Base-by-base conservation (phyloP, 2,797 vertebrate genomes). In the Eleutherodactylus coqui region DNA sequence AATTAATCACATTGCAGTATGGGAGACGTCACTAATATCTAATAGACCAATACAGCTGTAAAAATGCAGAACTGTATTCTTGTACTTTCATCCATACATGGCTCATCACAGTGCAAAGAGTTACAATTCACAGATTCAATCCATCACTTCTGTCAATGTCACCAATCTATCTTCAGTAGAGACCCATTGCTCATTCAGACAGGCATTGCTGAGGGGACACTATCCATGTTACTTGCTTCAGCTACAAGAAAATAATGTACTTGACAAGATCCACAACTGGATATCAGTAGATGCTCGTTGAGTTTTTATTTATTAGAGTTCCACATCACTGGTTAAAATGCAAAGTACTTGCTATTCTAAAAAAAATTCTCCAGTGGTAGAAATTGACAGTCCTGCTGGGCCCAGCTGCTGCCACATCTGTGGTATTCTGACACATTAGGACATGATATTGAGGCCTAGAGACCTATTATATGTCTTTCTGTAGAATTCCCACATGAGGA, bases 81-180 rank as follows among this genome's bases (percentile, higher is more conserved):
- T 82, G 67, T 70, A 58, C 36, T 34, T 70, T 32, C 14, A 24
- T n/a, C 62, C 45, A 38, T 24, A 49, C 24, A 9, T 51, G 14
- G 10, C 32, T 45, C 64, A 49, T 81, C 32, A 70, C 45, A 0
- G 45, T 47, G 27, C 64, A 64, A 41, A 3, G 69, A 53, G 67
- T 73, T 53, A 73, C 67, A 58, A 16, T 58, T 38, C 32, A 29
- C 75, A 58, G 14, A 38, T 51, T 49, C 34, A 76, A 76, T 69
- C 83, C 60, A 78, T 85, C 43, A 85, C 47, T 38, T 49, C 34
- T 85, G 60, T 53, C 83, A 69, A 55, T 85, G 62, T 43, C 83
- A n/a, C 77, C 45, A 29, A 55, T 55, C 83, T 34, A n/a, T 83
- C 36, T 55, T 29, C 4, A 0, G 4, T 14, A n/a, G 8, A 36